phyloP scores from a whole-genome alignment of 2,113 vertebrate species.

The Platycercus adscitus region DNA sequence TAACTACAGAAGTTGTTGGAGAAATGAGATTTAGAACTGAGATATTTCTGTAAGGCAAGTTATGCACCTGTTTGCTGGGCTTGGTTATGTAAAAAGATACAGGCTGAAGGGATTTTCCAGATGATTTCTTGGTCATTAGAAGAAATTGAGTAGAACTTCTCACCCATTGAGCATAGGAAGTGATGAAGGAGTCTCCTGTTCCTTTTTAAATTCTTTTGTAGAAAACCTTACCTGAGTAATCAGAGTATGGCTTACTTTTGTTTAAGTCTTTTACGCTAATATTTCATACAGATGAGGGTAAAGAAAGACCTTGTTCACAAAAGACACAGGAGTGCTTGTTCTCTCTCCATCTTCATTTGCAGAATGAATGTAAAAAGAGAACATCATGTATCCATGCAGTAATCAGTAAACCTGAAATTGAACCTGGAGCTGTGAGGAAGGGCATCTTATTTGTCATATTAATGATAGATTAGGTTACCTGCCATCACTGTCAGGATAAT shows the following conservation, averaged over 20 bases:
- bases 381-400: too few species aligned
- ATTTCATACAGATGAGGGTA: neutral
- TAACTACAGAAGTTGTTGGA: neutral
- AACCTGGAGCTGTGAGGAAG: neutral
- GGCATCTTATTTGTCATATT: neutral
- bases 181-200: neutral
- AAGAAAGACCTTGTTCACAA: neutral
- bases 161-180: neutral
- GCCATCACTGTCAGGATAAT: neutral
- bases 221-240: neutral
- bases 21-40: neutral
- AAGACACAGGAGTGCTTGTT: neutral
- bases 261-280: neutral
- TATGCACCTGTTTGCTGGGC: neutral
- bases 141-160: neutral
- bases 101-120: neutral
- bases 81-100: neutral
- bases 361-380: neutral
- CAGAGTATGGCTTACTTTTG: neutral
- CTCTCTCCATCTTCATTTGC: neutral
- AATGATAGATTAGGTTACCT: neutral
- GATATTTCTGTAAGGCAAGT: neutral
- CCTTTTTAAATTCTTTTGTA: neutral
- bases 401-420: neutral
- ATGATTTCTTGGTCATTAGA: neutral